A percentile compares a stretch with the other conserved stretches of the same genome.
Conservation (phyloP, 2,797 vertebrate species). For the Trichosurus vulpecula region DNA sequence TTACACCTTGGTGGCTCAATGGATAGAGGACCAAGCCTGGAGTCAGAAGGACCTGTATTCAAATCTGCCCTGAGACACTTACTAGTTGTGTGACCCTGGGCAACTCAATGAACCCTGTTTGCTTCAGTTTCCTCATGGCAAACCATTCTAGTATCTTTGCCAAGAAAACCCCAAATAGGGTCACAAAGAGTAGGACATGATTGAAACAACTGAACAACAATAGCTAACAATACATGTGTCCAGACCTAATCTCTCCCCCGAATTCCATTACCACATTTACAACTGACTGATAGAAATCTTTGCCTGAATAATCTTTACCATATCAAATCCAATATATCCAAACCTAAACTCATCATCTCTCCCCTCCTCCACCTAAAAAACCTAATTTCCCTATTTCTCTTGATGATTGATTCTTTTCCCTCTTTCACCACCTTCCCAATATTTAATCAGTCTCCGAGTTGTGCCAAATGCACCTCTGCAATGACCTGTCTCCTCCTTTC, state of each 20-base stretch:
- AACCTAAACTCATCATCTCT: conserved; percentile 31
- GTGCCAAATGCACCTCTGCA: conserved; percentile 8
- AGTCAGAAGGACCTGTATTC: too few species aligned
- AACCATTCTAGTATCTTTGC: too few species aligned
- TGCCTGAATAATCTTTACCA: background rate
- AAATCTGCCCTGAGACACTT: too few species aligned
- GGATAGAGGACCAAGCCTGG: too few species aligned
- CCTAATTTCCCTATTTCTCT: background rate
- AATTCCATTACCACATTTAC: background rate
- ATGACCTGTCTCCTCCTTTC: conserved; percentile 1
- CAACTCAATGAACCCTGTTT: too few species aligned
- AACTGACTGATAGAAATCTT: background rate
- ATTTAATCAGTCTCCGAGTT: background rate
- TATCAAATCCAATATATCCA: background rate
- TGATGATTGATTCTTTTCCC: background rate
- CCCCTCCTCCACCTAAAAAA: background rate
- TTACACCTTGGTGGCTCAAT: too few species aligned
- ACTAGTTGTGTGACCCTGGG: too few species aligned
- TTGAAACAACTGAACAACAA: too few species aligned
- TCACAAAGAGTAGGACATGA: too few species aligned
- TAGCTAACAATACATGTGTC: background rate
- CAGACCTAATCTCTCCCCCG: background rate
- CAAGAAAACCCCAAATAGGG: too few species aligned
- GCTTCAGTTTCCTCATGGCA: too few species aligned
- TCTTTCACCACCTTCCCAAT: background rate